Conservation (phyloP, 2,113 vertebrate genomes). For the Leuciscus idus region DNA sequence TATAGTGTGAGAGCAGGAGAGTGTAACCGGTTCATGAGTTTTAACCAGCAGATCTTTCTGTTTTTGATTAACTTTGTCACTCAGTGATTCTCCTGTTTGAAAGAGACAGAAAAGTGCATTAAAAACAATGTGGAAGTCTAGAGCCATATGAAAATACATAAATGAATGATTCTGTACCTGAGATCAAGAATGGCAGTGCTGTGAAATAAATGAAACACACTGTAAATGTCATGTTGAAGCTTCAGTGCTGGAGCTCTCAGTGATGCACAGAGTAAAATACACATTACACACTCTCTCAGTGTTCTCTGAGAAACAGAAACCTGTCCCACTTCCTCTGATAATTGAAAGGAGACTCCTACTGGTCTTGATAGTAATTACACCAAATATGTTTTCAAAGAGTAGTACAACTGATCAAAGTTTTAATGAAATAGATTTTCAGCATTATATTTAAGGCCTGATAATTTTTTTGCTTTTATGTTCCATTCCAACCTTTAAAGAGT, state of each 20-base stretch:
- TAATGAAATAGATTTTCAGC: background rate
- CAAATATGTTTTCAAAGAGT: background rate
- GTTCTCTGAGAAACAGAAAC: background rate
- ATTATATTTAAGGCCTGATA: background rate
- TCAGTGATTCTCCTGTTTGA: background rate
- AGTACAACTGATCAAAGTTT: background rate
- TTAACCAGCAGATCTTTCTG: slow-evolving; percentile 11
- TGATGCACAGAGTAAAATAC: background rate
- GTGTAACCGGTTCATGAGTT: background rate
- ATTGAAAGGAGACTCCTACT: background rate
- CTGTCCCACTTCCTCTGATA: background rate
- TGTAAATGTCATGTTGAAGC: slow-evolving; percentile 12
- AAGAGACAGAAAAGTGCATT: background rate
- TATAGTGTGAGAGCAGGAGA: slow-evolving; percentile 49
- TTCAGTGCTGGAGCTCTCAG: background rate
- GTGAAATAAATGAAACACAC: background rate
- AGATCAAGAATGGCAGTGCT: background rate
- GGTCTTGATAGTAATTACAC: background rate
- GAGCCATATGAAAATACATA: background rate
- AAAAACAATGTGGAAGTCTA: background rate
- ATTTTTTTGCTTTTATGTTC: background rate
- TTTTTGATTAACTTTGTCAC: slow-evolving; percentile 42
- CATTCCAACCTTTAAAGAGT: too few species aligned
- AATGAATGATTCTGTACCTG: background rate
- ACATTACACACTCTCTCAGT: background rate